These are phyloP conservation scores for Paguma larvata DNA, from an alignment of 2,797 vertebrate genomes.

Conservation along the genomic window DNA sequence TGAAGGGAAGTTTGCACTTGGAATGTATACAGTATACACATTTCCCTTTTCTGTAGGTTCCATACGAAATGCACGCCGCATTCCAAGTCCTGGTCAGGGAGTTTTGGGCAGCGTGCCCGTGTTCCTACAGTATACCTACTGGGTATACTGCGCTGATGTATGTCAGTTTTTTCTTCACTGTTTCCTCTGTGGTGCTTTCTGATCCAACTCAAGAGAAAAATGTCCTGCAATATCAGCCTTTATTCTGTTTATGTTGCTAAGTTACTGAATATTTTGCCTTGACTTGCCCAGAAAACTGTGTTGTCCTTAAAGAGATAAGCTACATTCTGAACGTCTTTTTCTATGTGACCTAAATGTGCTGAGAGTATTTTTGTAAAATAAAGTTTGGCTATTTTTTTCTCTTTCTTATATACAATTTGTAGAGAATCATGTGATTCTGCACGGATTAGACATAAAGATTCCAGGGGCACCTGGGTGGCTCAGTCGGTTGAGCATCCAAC, in stretches of 20 bases:
- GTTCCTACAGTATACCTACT: fast-evolving
- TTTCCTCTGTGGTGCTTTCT: background rate
- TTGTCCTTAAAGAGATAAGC: conserved; percentile 51
- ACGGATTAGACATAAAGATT: background rate
- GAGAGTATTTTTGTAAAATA: background rate
- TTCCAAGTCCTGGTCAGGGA: too few species aligned
- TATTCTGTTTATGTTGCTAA: conserved; percentile 64
- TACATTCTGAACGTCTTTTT: background rate
- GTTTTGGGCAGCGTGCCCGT: fast-evolving
- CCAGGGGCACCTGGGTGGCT: background rate
- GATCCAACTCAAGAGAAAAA: background rate
- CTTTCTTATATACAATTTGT: background rate
- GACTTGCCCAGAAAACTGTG: conserved; percentile 60
- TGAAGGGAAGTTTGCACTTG: background rate
- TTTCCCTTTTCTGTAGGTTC: background rate
- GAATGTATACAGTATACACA: background rate
- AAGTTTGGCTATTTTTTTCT: background rate
- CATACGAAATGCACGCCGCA: background rate
- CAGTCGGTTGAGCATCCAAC: too few species aligned
- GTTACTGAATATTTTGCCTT: conserved; percentile 61
- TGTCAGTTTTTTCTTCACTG: background rate
- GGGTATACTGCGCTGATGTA: fast-evolving
- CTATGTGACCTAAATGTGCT: background rate
- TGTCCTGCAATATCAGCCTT: background rate
- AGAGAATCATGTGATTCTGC: background rate